Conservation (phyloP, 2,113 vertebrate genomes). For the Lepisosteus oculatus region DNA sequence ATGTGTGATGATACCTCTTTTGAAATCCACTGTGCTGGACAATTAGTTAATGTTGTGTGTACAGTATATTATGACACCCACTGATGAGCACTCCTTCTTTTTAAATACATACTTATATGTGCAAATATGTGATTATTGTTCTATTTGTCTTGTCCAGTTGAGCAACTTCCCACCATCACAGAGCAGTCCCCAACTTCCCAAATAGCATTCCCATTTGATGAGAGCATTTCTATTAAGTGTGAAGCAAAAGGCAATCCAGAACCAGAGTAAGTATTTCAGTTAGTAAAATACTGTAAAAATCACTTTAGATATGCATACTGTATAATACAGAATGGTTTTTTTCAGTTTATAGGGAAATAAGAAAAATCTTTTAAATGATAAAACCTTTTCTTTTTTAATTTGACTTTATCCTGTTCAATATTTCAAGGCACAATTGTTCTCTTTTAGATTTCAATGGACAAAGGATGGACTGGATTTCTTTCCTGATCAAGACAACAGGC, state of each 20-base stretch:
- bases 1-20: no score
- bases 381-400: no score
- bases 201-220: constrained; percentile 89
- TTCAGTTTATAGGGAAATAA: no score
- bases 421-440: not conserved
- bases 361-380: no score
- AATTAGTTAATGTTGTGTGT: no score
- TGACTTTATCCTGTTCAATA: no score
- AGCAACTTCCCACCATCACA: constrained; percentile 86
- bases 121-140: not conserved
- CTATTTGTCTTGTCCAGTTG: constrained; percentile 67
- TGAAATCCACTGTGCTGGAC: no score
- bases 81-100: no score
- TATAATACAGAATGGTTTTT: no score
- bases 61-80: no score
- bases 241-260: constrained; percentile 89
- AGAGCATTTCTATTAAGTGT: constrained; percentile 83
- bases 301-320: not conserved
- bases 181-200: constrained; percentile 71
- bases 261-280: constrained; percentile 74
- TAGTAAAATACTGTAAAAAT: no score
- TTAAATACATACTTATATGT: no score
- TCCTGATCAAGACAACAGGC: constrained; percentile 73
- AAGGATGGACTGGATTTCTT: constrained; percentile 83
- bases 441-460: constrained; percentile 84